Evolutionary conservation across 2,797 vertebrate species (phyloP), one percentile per base, ranked within the genome.

Genomic region (Paramormyrops hopkinsi): DNA sequence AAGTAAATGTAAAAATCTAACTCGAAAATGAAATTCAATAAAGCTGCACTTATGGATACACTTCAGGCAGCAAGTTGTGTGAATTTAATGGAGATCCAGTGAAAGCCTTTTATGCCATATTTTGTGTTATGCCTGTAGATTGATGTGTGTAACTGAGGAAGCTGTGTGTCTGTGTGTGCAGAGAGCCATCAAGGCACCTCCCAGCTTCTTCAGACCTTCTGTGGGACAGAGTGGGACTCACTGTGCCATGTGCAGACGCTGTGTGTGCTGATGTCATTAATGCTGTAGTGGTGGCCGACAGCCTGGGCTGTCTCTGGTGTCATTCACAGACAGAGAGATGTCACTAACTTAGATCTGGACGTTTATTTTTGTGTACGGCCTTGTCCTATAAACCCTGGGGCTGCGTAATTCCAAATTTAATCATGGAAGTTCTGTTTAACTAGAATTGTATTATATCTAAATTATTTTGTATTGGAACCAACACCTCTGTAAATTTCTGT

Each of bases 401-500:
- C 92, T 92, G 92, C 93, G 93, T 96, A 94, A 93, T 95, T 94
- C 94, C 94, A 93, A 94, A 91, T 88, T 90, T 96, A 96, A 96
- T 95, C 94, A 95, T 94, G 94, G 93, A 94, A 93, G 93, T 95
- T 95, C 93, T 93, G 95, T 96, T 95, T 96, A 95, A 94, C 94
- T 96, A 95, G 95, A 95, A 95, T 95, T 96, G 94, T 95, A 96
- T 96, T 97, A 97, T 97, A 97, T 97, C 97, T 99, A 99, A 99
- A 97, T 98, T 98, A 98, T 98, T 98, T 97, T 99, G 97, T 99
- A 98, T 97, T 97, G 97, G 97, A 96, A 96, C 95, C 96, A 98
- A 98, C 98, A 96, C 96, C 96, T 96, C 95, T 96, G 96, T 97
- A 97, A 97, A 97, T 98, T 97, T 97, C 98, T 95, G 93, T 95